Base-by-base conservation (phyloP, 2,888 invertebrate genomes). In the Stenotaenia linearis region DNA sequence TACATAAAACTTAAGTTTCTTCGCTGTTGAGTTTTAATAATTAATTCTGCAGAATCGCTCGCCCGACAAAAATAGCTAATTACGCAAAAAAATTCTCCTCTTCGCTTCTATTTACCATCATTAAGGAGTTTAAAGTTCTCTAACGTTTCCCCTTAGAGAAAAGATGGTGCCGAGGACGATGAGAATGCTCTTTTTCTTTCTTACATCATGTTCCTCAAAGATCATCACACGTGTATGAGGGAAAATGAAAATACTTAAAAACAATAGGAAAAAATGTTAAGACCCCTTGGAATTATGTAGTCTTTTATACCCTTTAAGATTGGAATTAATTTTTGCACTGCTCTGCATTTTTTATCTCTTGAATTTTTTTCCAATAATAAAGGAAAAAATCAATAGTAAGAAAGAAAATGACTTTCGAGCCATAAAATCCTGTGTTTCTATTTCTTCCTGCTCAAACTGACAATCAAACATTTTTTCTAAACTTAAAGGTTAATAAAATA, bases 1-100 rank as follows among this genome's bases (percentile, higher is more conserved):
- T 69, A 23, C 69, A 18, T 12, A 45, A 45, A 45, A 45, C 45
- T 45, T 45, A 45, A 3, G 45, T 45, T 45, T 45, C 18, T 18
- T 69, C 69, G 69, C 69, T 69, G 69, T 69, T 69, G 69, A 69
- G 69, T 69, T 69, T 69, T 69, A 69, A 69, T 69, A 69, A 69
- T 69, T 69, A 69, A 69, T 69, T 69, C n/a, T 69, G 28, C 25
- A 69, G 69, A 69, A 69, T 69, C 69, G 25, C 69, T 69, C 69
- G 69, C 69, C 18, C 25, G 69, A 69, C 69, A 28, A 28, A 69
- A 69, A 69, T 23, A 69, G 69, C 69, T 69, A 69, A 69, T 69
- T 69, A 69, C 69, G 15, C 28, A 69, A 69, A 69, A n/a, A 69
- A 69, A 69, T 69, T 28, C 25, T 69, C 69, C n/a, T 69, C 28